These are phyloP conservation scores for Marmota flaviventris DNA, from an alignment of 2,113 vertebrate genomes.

Conservation along the genomic window DNA sequence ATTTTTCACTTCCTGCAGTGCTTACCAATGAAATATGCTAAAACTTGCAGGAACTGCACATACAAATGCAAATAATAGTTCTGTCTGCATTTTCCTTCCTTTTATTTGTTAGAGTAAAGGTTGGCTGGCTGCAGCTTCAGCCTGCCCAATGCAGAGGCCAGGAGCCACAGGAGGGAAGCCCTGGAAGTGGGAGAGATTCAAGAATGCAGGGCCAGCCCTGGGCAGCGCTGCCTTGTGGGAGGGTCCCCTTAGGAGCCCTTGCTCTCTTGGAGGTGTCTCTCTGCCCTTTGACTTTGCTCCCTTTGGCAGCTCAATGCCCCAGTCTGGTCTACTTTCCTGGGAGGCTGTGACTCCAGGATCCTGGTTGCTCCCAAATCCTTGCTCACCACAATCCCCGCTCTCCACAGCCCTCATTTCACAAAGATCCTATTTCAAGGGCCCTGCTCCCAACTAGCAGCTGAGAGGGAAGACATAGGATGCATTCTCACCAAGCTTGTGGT, in stretches of 20 bases:
- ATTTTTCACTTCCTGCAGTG: constrained; percentile 30
- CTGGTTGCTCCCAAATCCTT: neutral
- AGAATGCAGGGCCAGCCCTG: neutral
- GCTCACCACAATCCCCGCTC: neutral
- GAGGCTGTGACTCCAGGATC: neutral
- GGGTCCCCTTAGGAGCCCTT: neutral
- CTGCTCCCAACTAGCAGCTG: neutral
- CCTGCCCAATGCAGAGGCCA: neutral
- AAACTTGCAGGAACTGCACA: neutral
- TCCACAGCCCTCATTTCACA: neutral
- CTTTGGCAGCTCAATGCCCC: neutral
- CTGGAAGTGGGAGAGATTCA: neutral
- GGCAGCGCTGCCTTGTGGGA: neutral
- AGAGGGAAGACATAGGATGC: neutral
- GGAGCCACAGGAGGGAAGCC: too few species aligned
- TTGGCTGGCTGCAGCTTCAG: neutral
- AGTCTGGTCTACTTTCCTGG: neutral
- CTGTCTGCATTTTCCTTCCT: neutral
- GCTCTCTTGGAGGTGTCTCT: neutral
- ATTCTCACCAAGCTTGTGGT: neutral
- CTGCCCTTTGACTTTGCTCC: neutral
- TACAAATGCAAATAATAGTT: constrained; percentile 22
- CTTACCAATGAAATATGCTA: constrained; percentile 51
- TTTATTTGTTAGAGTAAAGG: neutral
- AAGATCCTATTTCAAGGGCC: neutral